Evolutionary conservation across 2,113 vertebrate species (phyloP).

Genomic region (Periophthalmus modestus): DNA sequence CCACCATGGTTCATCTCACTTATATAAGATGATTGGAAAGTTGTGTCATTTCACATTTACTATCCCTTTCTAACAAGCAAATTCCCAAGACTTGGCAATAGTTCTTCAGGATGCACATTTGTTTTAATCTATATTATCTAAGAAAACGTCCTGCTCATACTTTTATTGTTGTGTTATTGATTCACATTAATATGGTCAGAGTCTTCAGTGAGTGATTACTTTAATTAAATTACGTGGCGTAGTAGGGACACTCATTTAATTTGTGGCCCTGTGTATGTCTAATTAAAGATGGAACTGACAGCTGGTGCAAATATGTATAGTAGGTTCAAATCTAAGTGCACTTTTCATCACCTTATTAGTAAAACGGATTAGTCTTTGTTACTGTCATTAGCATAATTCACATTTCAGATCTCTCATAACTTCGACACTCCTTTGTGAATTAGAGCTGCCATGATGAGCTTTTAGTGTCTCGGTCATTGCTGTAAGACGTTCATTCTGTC

Average conservation of each 20-base stretch:
- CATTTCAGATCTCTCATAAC: slow-evolving; percentile 41
- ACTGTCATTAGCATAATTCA: slow-evolving; percentile 8
- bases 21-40: too few species aligned
- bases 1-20: background rate
- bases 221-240: slow-evolving; percentile 48
- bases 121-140: background rate
- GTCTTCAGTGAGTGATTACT: slow-evolving; percentile 24
- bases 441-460: slow-evolving; percentile 6
- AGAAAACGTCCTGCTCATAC: background rate
- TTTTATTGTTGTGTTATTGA: background rate
- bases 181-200: slow-evolving; percentile 1
- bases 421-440: slow-evolving; percentile 23
- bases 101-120: background rate
- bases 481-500: slow-evolving; percentile 9
- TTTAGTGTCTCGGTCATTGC: slow-evolving; percentile 25
- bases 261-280: slow-evolving; percentile 22
- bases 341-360: slow-evolving; percentile 8
- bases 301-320: slow-evolving; percentile 58
- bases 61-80: too few species aligned
- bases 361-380: slow-evolving; percentile 17
- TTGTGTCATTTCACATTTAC: too few species aligned
- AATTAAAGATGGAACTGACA: slow-evolving; percentile 17
- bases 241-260: slow-evolving; percentile 50
- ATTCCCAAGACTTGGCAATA: too few species aligned
- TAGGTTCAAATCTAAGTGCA: slow-evolving; percentile 23